Evolutionary conservation across 1,140 invertebrate genomes (phyloP).

Genomic region (Brachionus rotundiformis): DNA sequence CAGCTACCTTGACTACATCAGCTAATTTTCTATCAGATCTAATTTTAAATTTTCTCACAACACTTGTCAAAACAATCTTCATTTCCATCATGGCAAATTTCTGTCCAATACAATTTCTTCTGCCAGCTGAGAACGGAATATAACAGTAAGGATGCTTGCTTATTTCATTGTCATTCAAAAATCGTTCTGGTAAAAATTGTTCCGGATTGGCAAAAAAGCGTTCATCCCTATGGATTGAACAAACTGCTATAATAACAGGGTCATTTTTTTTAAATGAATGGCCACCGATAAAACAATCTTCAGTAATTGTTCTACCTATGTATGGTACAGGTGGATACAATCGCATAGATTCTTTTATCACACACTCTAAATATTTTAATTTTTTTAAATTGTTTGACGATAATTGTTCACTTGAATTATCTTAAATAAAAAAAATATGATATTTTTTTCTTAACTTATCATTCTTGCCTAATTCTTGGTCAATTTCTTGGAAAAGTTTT

Average conservation of each 20-base stretch:
- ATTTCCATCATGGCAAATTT: slow-evolving; percentile 84
- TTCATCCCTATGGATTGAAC: slow-evolving; percentile 72
- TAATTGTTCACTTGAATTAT: slow-evolving; percentile 67
- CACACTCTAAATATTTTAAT: slow-evolving; percentile 72
- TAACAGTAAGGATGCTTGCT: slow-evolving; percentile 78
- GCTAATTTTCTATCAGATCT: slow-evolving; percentile 58
- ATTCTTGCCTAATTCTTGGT: slow-evolving; percentile 72
- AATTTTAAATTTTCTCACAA: slow-evolving; percentile 76
- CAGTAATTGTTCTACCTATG: slow-evolving; percentile 73
- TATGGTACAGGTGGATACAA: slow-evolving; percentile 80
- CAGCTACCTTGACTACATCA: slow-evolving; percentile 60
- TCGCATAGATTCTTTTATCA: slow-evolving; percentile 73
- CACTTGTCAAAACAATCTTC: slow-evolving; percentile 80
- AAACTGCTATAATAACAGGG: not conserved
- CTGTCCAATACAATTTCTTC: slow-evolving; percentile 79
- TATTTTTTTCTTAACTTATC: too few species aligned
- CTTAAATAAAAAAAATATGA: too few species aligned
- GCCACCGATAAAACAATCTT: slow-evolving; percentile 68
- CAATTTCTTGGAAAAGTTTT: slow-evolving; percentile 76
- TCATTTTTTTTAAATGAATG: not conserved
- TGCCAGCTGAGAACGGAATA: slow-evolving; percentile 85
- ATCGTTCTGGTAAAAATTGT: slow-evolving; percentile 85
- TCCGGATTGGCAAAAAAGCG: slow-evolving; percentile 77
- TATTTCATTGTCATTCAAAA: slow-evolving; percentile 76
- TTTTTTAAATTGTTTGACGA: slow-evolving; percentile 73